Evolutionary conservation across 2,888 invertebrate species (phyloP), one percentile per base, ranked within the genome.

Genomic region (Omphaloscelis lunosa): DNA sequence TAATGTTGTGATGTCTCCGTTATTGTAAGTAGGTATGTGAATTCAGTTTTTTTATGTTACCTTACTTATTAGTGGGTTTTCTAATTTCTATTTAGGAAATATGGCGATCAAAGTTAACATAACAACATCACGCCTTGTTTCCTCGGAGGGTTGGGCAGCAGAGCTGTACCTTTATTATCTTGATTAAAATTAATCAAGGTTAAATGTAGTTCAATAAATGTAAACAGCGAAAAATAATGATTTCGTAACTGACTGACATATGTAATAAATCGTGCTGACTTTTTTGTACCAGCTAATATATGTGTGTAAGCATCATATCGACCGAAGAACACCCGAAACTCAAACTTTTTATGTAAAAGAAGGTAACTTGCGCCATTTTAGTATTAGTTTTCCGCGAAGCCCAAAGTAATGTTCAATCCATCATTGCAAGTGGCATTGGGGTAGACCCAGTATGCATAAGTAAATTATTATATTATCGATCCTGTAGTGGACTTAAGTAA

Each of bases 401-500:
- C 75, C 56, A 62, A 77, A 87, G 74, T 83, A 83, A 75, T 81
- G 78, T 88, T 88, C 88, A 77, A 91, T 92, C 90, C 88, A 90
- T 91, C 89, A 92, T 89, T 90, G 92, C 91, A 93, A 81, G 88
- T 89, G 89, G 90, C 90, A 90, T 90, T 89, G 88, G 88, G 87
- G 83, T 86, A 82, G 86, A 84, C 79, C 71, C 83, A 88, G 91
- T 92, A 93, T 94, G 94, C 93, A 94, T 94, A 94, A 93, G 92
- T 94, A 94, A 93, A 90, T 90, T 88, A 90, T 86, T 93, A 95
- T 88, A 90, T 86, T 93, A 95, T 95, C 92, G 95, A 95, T 94
- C 92, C 88, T 89, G 90, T 86, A 85, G 89, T 82, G 77, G 84
- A 86, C 84, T 87, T 72, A 82, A 87, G 86, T 88, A 84, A 80